Base-by-base conservation (phyloP, 30 jellyfish, hydroid and myxozoan species). In the Pelagia noctiluca region DNA sequence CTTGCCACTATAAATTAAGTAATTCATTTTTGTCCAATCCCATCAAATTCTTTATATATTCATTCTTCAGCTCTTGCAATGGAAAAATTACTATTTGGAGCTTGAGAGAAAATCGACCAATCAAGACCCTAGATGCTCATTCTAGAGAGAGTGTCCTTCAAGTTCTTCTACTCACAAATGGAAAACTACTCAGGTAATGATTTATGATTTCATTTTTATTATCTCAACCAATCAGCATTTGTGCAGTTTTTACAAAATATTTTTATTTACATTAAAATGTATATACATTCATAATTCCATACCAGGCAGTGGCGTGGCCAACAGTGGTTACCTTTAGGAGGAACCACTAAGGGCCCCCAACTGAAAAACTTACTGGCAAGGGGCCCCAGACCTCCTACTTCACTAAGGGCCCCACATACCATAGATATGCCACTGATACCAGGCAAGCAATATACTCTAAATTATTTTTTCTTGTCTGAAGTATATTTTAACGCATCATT, bases 61-160 rank as follows among this genome's bases (percentile, higher is more conserved):
- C 12, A 24, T 29, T 48, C 50, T 65, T 32, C 66, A 84, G 94
- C 5, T 84, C 88, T 2, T 33, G 72, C 33, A 65, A 62, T 72
- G 94, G 94, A 42, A 47, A 47, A 18, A 47, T 84, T 32, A 72
- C 60, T 13, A 63, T 84, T 13, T 84, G 94, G 94, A 76, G 65
- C 64, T 21, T 84, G 50, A 70, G 62, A 13, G 52, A 46, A 30
- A 73, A 35, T 36, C 70, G 94, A n/a, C 18, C 88, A 2, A 62
- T 65, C 28, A 46, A 47, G 32, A 5, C 16, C 52, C 21, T 84
- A 28, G 12, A 23, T 16, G 64, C 82, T 16, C 67, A 61, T n/a
- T 31, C 78, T 22, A 49, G 50, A 18, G 73, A 37, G 0, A 37
- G 49, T 5, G 53, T 84, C n/a, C 76, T 84, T 76, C 49, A 62